Evolutionary conservation across 2,888 invertebrate species (phyloP).

Genomic region (Herminia tarsipennalis): DNA sequence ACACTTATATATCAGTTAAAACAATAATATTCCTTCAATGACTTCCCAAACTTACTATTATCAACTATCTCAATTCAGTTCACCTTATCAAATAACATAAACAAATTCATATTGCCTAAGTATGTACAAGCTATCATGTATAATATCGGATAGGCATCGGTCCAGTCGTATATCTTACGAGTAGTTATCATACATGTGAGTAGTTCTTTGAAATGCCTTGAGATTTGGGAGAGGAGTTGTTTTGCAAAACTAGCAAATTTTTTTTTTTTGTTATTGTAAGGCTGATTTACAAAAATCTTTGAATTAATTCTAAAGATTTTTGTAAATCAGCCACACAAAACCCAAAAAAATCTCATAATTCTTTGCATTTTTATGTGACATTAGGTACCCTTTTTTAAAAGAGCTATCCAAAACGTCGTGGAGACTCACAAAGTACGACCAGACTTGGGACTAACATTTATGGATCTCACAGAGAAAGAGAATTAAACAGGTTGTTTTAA

Average conservation of each 20-base stretch:
- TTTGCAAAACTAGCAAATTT: constrained; percentile 14
- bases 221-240: constrained; percentile 25
- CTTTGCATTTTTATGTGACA: too few relatives aligned
- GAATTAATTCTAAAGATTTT: too few relatives aligned
- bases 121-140: constrained; percentile 15
- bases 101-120: constrained; percentile 29
- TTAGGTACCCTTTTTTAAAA: too few relatives aligned
- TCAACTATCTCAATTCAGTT: constrained; percentile 20
- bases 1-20: too few relatives aligned
- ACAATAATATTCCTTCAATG: neutral
- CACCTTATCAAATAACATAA: constrained; percentile 32
- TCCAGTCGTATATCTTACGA: constrained; percentile 28
- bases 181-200: constrained; percentile 32
- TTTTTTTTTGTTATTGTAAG: constrained; percentile 17
- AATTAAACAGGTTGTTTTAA: too few relatives aligned
- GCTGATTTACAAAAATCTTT: neutral
- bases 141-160: too few relatives aligned
- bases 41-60: constrained; percentile 1
- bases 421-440: too few relatives aligned
- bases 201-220: constrained; percentile 31
- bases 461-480: too few relatives aligned
- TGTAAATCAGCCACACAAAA: too few relatives aligned
- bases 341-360: too few relatives aligned
- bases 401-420: too few relatives aligned
- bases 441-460: too few relatives aligned